Conservation (phyloP, 2,888 invertebrate species). For the Schizotus pectinicornis region DNA sequence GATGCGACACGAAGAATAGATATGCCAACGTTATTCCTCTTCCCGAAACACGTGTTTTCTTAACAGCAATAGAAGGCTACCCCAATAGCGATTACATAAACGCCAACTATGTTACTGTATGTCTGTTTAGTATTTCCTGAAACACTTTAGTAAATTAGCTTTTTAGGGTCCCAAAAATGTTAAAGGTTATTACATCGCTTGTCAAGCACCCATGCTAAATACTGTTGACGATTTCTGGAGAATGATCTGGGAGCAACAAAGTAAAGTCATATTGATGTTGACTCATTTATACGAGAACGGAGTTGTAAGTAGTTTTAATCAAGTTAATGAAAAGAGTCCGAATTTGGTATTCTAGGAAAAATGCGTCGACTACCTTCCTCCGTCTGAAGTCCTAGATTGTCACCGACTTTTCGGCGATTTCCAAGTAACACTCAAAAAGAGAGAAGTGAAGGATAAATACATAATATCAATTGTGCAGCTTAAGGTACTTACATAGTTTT, state of each 20-base stretch:
- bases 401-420: conserved; percentile 86
- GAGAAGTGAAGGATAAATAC: conserved; percentile 90
- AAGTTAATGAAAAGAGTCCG: conserved; percentile 3
- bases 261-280: conserved; percentile 86
- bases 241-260: conserved; percentile 96
- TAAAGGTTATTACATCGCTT: conserved; percentile 86
- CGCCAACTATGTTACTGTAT: conserved; percentile 89
- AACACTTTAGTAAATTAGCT: not conserved
- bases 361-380: conserved; percentile 90
- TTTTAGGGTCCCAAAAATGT: conserved; percentile 86
- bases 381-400: conserved; percentile 89
- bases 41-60: conserved; percentile 85
- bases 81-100: conserved; percentile 90
- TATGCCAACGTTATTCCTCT: conserved; percentile 95
- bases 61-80: conserved; percentile 74
- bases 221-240: conserved; percentile 93
- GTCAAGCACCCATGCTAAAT: conserved; percentile 86
- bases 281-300: conserved; percentile 90
- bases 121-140: conserved; percentile 42
- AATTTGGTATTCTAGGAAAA: conserved; percentile 69
- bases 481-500: conserved; percentile 63
- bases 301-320: conserved; percentile 64
- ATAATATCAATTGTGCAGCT: conserved; percentile 85
- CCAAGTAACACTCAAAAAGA: conserved; percentile 84
- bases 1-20: conserved; percentile 88